phyloP scores from a whole-genome alignment of 1,140 invertebrate species.

The Hyposmocoma kahamanoa region DNA sequence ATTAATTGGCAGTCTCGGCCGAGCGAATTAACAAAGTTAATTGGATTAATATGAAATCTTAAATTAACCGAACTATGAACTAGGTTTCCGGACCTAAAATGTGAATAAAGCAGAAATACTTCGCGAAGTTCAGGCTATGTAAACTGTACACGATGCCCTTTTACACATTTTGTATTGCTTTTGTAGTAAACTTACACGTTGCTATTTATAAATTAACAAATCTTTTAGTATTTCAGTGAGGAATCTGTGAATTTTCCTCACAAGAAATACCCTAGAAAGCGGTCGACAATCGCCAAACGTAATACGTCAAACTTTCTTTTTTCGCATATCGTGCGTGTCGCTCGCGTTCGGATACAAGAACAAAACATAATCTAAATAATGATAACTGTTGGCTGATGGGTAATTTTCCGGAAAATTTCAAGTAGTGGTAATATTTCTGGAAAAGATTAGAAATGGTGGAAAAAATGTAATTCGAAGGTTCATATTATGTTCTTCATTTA shows the following conservation, averaged over 20 bases:
- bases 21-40: background rate
- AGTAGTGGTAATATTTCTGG: too few relatives aligned
- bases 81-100: conserved; percentile 62
- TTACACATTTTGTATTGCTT: background rate
- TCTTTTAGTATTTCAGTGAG: background rate
- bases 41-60: conserved; percentile 8
- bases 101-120: conserved; percentile 21
- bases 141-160: background rate
- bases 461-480: too few relatives aligned
- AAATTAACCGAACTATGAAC: conserved; percentile 31
- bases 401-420: too few relatives aligned
- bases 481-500: too few relatives aligned
- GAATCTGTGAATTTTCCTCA: background rate
- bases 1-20: background rate
- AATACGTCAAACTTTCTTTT: conserved; percentile 49
- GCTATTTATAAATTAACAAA: conserved; percentile 1
- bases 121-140: conserved; percentile 7
- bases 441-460: too few relatives aligned
- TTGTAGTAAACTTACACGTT: background rate
- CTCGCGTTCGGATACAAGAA: conserved; percentile 1
- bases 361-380: too few relatives aligned
- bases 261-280: background rate
- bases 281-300: conserved; percentile 30
- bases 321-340: conserved; percentile 8
- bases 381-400: too few relatives aligned